Evolutionary conservation across 2,113 vertebrate genomes (phyloP).

Genomic region (Planiliza haematocheilus): DNA sequence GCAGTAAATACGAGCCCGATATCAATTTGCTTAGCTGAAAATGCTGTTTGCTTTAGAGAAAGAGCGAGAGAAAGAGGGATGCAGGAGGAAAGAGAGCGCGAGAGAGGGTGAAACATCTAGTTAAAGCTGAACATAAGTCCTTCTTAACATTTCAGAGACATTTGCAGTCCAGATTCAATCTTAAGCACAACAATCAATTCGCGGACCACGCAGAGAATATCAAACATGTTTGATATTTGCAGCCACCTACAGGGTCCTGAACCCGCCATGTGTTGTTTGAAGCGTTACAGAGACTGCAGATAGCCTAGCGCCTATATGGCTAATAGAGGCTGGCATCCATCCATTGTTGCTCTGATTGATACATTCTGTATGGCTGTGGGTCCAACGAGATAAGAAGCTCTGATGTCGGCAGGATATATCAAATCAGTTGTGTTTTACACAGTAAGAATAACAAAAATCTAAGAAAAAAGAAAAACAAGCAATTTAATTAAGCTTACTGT

Average conservation of each 20-base stretch:
- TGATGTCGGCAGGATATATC: constrained; percentile 20
- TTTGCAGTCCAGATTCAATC: constrained; percentile 62
- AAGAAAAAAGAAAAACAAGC: too few relatives aligned
- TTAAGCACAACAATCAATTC: constrained; percentile 40
- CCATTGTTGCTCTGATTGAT: constrained; percentile 17
- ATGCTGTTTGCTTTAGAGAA: neutral
- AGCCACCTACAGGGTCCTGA: constrained; percentile 39
- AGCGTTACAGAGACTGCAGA: constrained; percentile 20
- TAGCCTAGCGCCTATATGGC: neutral
- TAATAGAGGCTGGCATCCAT: constrained; percentile 3
- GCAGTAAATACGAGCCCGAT: neutral
- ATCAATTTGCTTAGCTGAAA: neutral
- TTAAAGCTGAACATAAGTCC: constrained; percentile 24
- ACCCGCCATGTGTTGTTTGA: constrained; percentile 27
- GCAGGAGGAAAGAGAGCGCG: neutral
- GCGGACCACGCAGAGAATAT: constrained; percentile 14
- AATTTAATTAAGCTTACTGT: too few relatives aligned
- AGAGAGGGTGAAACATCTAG: neutral
- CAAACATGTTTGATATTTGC: constrained; percentile 61
- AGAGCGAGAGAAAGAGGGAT: neutral
- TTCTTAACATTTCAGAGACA: constrained; percentile 54
- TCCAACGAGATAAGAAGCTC: constrained; percentile 19
- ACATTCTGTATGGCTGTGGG: constrained; percentile 26
- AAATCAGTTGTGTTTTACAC: constrained; percentile 14
- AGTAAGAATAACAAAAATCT: too few relatives aligned